These are phyloP conservation scores for Anastrepha ludens DNA, from an alignment of 1,140 invertebrate genomes.

Conservation along the genomic window DNA sequence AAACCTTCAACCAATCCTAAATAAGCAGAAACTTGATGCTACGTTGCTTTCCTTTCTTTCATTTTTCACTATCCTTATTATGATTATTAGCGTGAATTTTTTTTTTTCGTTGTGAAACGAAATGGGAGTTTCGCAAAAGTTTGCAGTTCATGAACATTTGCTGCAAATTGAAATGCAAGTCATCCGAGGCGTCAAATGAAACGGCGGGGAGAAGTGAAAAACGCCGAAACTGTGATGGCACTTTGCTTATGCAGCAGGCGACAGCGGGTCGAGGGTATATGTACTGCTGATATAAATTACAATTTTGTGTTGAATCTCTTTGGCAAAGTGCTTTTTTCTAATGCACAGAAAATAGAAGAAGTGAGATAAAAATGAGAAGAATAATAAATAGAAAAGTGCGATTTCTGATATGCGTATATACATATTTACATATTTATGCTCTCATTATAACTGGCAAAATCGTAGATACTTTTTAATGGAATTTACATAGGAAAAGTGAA, in stretches of 20 bases:
- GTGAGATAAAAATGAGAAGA: background rate
- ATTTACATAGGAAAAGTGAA: too few relatives aligned
- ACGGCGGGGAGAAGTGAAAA: background rate
- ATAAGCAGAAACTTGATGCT: constrained; percentile 18
- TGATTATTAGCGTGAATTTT: background rate
- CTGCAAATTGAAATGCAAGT: background rate
- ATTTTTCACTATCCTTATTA: background rate
- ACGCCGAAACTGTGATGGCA: background rate
- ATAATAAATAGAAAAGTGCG: background rate
- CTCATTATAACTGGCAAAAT: too few relatives aligned
- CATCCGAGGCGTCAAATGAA: background rate
- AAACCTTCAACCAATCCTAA: background rate
- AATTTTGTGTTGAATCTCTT: constrained; percentile 27
- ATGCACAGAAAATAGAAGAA: background rate
- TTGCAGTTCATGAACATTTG: background rate
- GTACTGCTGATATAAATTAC: background rate
- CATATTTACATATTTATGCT: background rate
- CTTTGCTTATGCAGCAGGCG: background rate
- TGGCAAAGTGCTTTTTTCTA: background rate
- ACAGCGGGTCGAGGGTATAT: background rate
- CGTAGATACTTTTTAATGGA: too few relatives aligned
- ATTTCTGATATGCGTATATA: background rate
- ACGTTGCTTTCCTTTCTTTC: background rate
- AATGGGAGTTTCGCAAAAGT: constrained; percentile 17
- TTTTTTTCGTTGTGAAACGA: background rate